A percentile compares a stretch with the other conserved stretches of the same genome.
Evolutionary conservation across 2,797 vertebrate species (phyloP).

Genomic region (Dendrocincla fuliginosa): DNA sequence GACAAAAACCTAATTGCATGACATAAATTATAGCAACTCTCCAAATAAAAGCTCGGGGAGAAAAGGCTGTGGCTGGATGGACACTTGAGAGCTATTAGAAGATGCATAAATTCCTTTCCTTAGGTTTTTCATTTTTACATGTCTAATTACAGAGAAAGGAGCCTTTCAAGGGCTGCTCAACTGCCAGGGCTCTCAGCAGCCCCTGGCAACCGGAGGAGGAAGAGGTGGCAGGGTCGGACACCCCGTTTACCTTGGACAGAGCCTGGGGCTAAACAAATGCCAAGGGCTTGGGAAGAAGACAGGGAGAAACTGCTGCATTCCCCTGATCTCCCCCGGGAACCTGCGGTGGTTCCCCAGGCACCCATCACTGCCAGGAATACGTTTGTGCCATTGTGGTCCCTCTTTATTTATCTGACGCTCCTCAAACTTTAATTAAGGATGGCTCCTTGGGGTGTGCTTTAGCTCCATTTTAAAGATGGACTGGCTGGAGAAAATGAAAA

Average conservation of each 20-base stretch:
- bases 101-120: conserved; percentile 61
- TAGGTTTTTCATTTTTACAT: conserved; percentile 60
- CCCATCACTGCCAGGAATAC: conserved; percentile 10
- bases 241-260: conserved; percentile 54
- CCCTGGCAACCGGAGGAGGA: conserved; percentile 54
- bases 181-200: conserved; percentile 38
- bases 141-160: conserved; percentile 62
- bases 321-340: conserved; percentile 53
- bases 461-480: not conserved
- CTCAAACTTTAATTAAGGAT: conserved; percentile 52
- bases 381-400: not conserved
- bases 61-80: conserved; percentile 46
- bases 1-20: conserved; percentile 52
- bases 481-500: conserved; percentile 24
- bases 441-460: not conserved
- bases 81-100: conserved; percentile 65
- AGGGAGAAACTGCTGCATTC: not conserved
- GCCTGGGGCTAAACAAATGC: conserved; percentile 53
- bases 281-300: conserved; percentile 49
- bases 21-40: conserved; percentile 62
- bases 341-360: not conserved
- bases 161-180: conserved; percentile 53
- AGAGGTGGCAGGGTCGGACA: conserved; percentile 15
- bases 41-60: conserved; percentile 40
- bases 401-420: conserved; percentile 27